Base-by-base conservation (phyloP, 2,113 vertebrate species). In the Phyllopteryx taeniolatus region DNA sequence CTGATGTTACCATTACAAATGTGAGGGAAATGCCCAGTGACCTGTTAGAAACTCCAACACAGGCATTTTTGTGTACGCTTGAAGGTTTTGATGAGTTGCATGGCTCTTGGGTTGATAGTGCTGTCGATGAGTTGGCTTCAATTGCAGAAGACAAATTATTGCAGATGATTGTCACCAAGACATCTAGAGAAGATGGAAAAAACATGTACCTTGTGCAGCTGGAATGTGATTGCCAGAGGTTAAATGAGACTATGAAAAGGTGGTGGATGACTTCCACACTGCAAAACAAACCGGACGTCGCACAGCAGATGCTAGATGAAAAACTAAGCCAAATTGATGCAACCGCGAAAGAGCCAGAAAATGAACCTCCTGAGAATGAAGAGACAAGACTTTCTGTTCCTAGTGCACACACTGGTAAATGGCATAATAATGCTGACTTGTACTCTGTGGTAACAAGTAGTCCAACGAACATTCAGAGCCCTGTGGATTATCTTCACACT, bases 61-160 rank as follows among this genome's bases (percentile, higher is more conserved):
- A 95, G 80, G 95, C 95, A 0, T 97, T 99, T 81, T 78, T 93
- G 7, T 99, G 96, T 59, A 92, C 91, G 71, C 92, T 98, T 7
- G 92, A 93, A 39, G 95, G 93, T 27, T 97, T 96, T 83, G 86
- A 77, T 61, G 4, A 79, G 20, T 91, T 89, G 5, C 83, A 81
- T 12, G 94, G 95, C 14, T 82, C 68, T 6, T 98, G 95, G 93
- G 74, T 90, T 75, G 85, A 81, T 59, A 85, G 90, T 39, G 94
- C 92, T 68, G 87, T 82, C 66, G 88, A 94, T 11, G 87, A 92
- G 42, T 91, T 99, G 68, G 92, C 83, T 65, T 53, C 82, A 39
- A 80, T 94, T 11, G 87, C 92, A 2, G 71, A 76, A 57, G 90
- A 95, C 72, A 88, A 93, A 66, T 61, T 88, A 17, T 66, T 98